Conservation (phyloP, 2,888 invertebrate genomes). For the Dinocampus coccinellae region DNA sequence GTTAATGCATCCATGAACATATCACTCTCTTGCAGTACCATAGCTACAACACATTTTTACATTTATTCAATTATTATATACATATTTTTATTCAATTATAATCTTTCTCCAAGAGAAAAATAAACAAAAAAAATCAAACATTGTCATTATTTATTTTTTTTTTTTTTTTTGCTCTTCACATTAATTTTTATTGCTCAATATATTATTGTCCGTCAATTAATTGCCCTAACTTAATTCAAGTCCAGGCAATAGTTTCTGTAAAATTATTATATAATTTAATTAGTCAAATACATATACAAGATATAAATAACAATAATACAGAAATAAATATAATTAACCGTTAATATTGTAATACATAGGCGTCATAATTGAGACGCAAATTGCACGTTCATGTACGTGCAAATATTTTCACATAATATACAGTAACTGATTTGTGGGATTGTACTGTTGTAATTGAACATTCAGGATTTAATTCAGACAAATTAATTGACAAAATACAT, state of each 20-base stretch:
- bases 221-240: background rate
- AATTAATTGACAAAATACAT: background rate
- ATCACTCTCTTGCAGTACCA: constrained; percentile 88
- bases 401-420: background rate
- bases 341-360: background rate
- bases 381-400: background rate
- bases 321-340: background rate
- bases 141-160: constrained; percentile 27
- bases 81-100: background rate
- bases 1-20: constrained; percentile 94
- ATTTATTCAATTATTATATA: constrained; percentile 16
- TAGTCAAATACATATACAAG: background rate
- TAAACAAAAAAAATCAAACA: constrained; percentile 28
- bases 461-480: background rate
- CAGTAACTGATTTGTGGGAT: background rate
- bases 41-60: constrained; percentile 72
- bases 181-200: constrained; percentile 12
- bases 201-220: constrained; percentile 1
- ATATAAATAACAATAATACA: background rate
- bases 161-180: constrained; percentile 9
- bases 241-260: background rate
- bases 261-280: background rate
- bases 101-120: constrained; percentile 1
- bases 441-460: background rate
- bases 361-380: background rate